Base-by-base conservation (phyloP, 2,888 invertebrate genomes). In the Stenoptilia bipunctidactyla region DNA sequence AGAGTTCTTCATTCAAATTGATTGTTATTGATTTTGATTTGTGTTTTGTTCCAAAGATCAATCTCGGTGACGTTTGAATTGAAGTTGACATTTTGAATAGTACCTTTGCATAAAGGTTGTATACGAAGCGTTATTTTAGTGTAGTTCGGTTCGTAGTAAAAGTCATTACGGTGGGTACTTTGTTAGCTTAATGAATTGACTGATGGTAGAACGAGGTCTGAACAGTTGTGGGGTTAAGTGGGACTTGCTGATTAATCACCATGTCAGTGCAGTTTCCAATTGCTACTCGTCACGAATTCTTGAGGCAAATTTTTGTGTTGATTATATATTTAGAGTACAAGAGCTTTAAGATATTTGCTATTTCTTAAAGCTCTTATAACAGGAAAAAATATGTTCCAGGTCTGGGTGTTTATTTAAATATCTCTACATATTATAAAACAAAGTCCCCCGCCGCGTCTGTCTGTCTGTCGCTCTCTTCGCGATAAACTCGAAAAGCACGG, bases 181-280 rank as follows among this genome's bases (percentile, higher is more conserved):
- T 82, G 82, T 80, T 77, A 71, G 69, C 71, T 70, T 82, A 83
- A 82, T 80, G 82, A 82, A 83, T 82, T 82, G 82, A 83, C 77
- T 74, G 80, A 82, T 79, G 82, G 74, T 69, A 65, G 64, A 66
- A 66, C 69, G 61, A 72, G 72, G 68, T 69, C 66, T 71, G 68
- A 76, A 75, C 77, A 69, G 67, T 70, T 72, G 74, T 72, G 68
- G 80, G 75, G 79, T 80, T 82, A 77, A 82, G 80, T 79, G 77
- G 71, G 58, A 76, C 65, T 66, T 69, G 65, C 74, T 79, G 79
- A 83, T 83, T 79, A 77, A 83, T 82, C 76, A 74, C 74, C 70
- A 71, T 77, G 82, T 79, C 79, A 74, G 68, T 72, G 64, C 68
- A 67, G 70, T 73, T 73, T 71, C 72, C 71, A 77, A 75, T 75